A percentile compares a stretch with the other conserved stretches of the same genome.
Evolutionary conservation across 2,113 vertebrate species (phyloP).

Genomic region (Dipodomys merriami): DNA sequence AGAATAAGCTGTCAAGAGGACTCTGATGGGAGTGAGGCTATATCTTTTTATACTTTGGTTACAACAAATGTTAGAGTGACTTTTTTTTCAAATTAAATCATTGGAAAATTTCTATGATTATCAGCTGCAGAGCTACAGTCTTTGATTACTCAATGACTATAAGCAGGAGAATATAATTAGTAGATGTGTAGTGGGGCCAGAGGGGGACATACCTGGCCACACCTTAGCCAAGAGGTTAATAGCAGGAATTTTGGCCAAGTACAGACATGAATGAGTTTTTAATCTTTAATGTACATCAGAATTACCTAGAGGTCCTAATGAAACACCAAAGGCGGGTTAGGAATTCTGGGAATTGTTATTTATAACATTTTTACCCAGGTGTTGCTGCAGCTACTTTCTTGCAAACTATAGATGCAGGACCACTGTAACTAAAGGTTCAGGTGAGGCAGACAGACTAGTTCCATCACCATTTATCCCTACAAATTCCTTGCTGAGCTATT

Average conservation of each 20-base stretch:
- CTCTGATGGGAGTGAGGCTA: neutral
- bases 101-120: slow-evolving; percentile 15
- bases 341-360: neutral
- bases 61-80: slow-evolving; percentile 14
- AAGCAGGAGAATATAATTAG: neutral
- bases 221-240: neutral
- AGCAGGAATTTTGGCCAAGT: neutral
- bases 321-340: neutral
- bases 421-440: neutral
- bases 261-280: neutral
- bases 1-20: neutral
- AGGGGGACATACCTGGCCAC: neutral
- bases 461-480: neutral
- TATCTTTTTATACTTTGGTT: neutral
- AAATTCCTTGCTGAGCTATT: neutral
- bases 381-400: neutral
- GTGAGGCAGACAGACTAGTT: neutral
- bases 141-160: neutral
- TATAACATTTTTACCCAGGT: neutral
- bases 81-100: neutral
- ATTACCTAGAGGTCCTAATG: neutral
- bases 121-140: neutral
- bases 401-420: neutral
- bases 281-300: neutral
- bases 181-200: neutral